A percentile compares a stretch with the other conserved stretches of the same genome.
Evolutionary conservation across 2,888 invertebrate species (phyloP).

Genomic region (Exocentrus adspersus): DNA sequence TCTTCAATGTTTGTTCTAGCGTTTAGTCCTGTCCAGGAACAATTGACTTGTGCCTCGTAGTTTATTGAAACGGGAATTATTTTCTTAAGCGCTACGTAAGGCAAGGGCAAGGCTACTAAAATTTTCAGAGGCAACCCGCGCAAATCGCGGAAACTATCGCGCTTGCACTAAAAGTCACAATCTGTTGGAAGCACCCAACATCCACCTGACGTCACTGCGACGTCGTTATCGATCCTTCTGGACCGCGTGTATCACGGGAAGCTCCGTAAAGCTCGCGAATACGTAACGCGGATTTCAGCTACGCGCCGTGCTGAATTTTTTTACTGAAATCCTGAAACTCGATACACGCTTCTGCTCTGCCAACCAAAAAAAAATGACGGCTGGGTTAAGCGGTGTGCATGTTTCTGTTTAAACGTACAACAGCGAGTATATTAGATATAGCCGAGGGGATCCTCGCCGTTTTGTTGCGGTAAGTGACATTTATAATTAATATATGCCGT

Average conservation of each 20-base stretch:
- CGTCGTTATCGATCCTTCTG: conserved; percentile 61
- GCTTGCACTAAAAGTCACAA: conserved; percentile 15
- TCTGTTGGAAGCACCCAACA: conserved; percentile 7
- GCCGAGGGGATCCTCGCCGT: conserved; percentile 46
- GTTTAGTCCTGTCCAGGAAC: too few relatives aligned
- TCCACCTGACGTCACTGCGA: conserved; percentile 62
- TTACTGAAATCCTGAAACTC: conserved; percentile 13
- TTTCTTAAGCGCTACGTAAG: too few relatives aligned
- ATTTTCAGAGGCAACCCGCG: conserved; percentile 19
- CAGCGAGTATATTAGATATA: conserved; percentile 20
- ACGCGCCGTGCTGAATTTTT: conserved; percentile 38
- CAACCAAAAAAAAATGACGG: conserved; percentile 31
- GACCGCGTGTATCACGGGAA: conserved; percentile 61
- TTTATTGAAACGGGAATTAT: too few relatives aligned
- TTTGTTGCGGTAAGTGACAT: conserved; percentile 51
- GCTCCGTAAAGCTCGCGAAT: conserved; percentile 51
- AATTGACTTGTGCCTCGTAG: too few relatives aligned
- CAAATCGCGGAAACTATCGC: conserved; percentile 17
- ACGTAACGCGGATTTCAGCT: conserved; percentile 42
- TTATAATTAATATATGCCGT: conserved; percentile 30
- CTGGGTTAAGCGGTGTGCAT: conserved; percentile 32
- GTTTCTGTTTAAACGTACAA: conserved; percentile 35
- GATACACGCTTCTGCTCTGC: conserved; percentile 14
- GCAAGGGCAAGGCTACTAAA: conserved; percentile 13
- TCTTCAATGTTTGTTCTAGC: too few relatives aligned